These are phyloP conservation scores for Scytalopus superciliaris DNA, from an alignment of 2,113 vertebrate species.

Conservation along the genomic window DNA sequence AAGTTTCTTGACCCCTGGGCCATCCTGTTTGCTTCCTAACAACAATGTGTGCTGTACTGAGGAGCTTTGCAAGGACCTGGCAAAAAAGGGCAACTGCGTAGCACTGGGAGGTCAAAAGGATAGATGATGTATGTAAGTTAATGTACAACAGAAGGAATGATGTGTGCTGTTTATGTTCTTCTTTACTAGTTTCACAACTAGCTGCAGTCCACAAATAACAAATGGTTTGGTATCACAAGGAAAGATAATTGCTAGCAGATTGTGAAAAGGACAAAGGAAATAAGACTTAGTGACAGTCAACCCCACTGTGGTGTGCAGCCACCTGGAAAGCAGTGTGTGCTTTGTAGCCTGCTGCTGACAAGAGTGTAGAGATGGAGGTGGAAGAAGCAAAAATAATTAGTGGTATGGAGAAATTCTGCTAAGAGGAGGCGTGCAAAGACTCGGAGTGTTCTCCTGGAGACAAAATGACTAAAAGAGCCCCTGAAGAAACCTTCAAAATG, in stretches of 20 bases:
- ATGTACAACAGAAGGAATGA: neutral
- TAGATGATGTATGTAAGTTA: neutral
- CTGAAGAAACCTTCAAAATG: neutral
- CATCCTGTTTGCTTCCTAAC: neutral
- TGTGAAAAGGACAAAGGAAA: neutral
- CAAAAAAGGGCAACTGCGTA: neutral
- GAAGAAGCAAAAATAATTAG: constrained; percentile 33
- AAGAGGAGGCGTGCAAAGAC: neutral
- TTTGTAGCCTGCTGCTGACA: neutral
- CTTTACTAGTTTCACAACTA: neutral
- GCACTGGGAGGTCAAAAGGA: neutral
- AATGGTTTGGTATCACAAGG: neutral
- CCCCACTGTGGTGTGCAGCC: neutral
- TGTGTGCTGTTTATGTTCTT: neutral
- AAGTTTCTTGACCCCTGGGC: neutral
- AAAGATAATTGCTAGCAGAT: neutral
- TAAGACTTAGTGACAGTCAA: neutral
- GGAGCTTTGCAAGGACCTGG: neutral
- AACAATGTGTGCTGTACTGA: neutral
- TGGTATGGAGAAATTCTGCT: neutral
- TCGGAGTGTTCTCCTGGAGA: neutral
- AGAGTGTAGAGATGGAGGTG: neutral
- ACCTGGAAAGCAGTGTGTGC: neutral
- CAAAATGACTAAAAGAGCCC: neutral
- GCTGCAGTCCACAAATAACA: neutral